Base-by-base conservation (phyloP, 2,888 invertebrate genomes). In the Metalampra italica region DNA sequence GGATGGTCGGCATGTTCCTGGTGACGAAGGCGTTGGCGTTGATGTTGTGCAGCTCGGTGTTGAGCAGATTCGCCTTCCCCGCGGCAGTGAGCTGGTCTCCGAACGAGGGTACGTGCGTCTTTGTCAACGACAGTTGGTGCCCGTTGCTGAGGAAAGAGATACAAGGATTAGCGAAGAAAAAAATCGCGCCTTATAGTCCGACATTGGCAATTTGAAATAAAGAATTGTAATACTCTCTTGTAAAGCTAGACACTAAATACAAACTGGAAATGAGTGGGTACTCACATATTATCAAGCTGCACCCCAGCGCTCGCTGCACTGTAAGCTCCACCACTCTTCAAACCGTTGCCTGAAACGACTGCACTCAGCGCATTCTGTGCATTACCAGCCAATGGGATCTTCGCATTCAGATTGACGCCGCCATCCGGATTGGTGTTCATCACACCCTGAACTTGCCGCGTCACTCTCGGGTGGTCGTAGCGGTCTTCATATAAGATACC, bases 221-320 rank as follows among this genome's bases (percentile, higher is more conserved):
- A 34, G 34, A n/a, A n/a, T n/a, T n/a, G n/a, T n/a, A n/a, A n/a
- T n/a, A n/a, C n/a, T n/a, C n/a, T n/a, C n/a, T n/a, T n/a, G n/a
- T n/a, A n/a, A n/a, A n/a, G n/a, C n/a, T n/a, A n/a, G n/a, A n/a
- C n/a, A 22, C 22, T 3, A 22, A 22, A 22, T 22, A 5, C 22
- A 22, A 22, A 22, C 22, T 22, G 22, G 22, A 22, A 22, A 2
- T 22, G 22, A 3, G 22, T 22, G 22, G 22, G 22, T n/a, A 68
- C 74, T 71, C 45, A 75, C 75, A 54, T 50, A 46, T 68, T 69
- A n/a, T 71, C 68, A 12, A 65, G 47, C 29, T 65, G 61, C 40
- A 72, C 39, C 11, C 68, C 72, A 15, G 55, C 75, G 1, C 63
- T 61, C 5, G 57, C 68, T 0, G 66, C 53, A 5, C 14, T 9